Evolutionary conservation across 2,113 vertebrate species (phyloP).

Genomic region (Glareola pratincola): DNA sequence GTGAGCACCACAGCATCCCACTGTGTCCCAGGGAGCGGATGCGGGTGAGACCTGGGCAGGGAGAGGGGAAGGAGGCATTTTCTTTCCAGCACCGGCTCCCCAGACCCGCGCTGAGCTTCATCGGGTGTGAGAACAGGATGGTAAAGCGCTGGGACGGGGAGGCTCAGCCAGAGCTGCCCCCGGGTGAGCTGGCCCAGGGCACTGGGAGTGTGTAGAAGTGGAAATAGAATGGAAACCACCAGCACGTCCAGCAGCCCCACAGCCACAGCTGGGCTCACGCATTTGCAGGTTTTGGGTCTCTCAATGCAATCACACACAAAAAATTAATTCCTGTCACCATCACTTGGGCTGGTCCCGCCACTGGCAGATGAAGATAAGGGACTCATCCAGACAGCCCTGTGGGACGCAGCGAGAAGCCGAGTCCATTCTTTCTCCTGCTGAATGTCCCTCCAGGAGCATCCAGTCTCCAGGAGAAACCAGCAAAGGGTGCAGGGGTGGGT

Average conservation of each 20-base stretch:
- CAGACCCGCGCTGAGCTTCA: fast-evolving
- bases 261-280: fast-evolving
- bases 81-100: not conserved
- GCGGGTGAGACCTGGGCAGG: fast-evolving
- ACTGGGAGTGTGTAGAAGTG: fast-evolving
- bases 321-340: not conserved
- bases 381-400: too few relatives aligned
- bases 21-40: not conserved
- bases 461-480: not conserved
- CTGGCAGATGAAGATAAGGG: not conserved
- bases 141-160: not conserved
- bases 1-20: not conserved
- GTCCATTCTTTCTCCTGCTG: not conserved
- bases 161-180: not conserved
- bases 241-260: fast-evolving
- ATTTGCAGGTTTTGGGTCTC: not conserved
- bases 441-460: fast-evolving
- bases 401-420: not conserved
- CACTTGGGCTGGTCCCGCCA: not conserved
- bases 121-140: not conserved
- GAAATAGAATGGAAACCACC: not conserved
- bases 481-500: not conserved
- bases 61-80: not conserved
- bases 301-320: too few relatives aligned
- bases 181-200: fast-evolving